Conservation (phyloP, 2,113 vertebrate species). For the Spea multiplicata region DNA sequence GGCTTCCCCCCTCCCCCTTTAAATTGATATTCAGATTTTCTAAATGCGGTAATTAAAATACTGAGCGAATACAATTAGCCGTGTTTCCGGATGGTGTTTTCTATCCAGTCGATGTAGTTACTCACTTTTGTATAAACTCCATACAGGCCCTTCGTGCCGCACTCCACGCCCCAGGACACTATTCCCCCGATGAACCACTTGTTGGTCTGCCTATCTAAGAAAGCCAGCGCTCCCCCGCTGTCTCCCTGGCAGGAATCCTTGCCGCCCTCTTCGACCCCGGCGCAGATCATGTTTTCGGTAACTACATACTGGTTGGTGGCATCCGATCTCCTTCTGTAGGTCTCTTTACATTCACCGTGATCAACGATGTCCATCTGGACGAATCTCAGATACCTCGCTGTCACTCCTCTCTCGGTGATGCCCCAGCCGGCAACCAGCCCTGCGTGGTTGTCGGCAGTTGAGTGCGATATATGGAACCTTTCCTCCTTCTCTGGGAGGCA, state of each 20-base stretch:
- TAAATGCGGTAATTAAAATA: not conserved
- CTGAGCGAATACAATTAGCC: not conserved
- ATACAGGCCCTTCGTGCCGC: conserved; percentile 53
- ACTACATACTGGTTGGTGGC: too few relatives aligned
- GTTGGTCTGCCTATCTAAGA: conserved; percentile 51
- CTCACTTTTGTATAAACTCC: conserved; percentile 64
- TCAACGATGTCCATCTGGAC: conserved; percentile 53
- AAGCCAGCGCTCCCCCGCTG: conserved; percentile 62
- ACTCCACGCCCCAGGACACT: conserved; percentile 63
- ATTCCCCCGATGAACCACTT: conserved; percentile 65
- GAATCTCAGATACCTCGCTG: conserved; percentile 50
- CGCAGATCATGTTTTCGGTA: conserved; percentile 61
- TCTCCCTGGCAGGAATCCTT: conserved; percentile 65
- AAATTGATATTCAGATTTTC: too few relatives aligned
- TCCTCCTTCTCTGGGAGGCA: conserved; percentile 53
- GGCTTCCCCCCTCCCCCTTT: too few relatives aligned
- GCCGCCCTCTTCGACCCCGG: conserved; percentile 56
- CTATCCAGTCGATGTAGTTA: conserved; percentile 61
- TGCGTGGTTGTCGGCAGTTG: not conserved
- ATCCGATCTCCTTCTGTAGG: conserved; percentile 10
- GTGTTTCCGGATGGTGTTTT: conserved; percentile 48
- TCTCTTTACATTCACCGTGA: conserved; percentile 37
- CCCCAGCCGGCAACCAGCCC: conserved; percentile 60
- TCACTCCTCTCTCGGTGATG: not conserved
- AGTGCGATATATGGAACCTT: conserved; percentile 31